Evolutionary conservation across 1,140 invertebrate genomes (phyloP).

Genomic region (Hypsibius dujardini): DNA sequence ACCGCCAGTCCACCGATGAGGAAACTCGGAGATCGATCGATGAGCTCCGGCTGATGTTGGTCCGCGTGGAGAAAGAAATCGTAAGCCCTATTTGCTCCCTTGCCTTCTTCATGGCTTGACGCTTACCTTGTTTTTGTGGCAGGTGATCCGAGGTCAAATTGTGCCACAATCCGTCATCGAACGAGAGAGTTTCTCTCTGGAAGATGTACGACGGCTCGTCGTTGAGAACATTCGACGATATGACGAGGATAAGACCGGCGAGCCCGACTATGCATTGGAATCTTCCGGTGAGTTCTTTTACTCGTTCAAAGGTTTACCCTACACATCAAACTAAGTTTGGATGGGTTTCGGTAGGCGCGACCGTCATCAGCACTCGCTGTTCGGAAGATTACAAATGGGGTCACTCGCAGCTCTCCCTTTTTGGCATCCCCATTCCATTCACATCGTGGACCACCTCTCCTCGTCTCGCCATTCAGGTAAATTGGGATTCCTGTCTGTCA

Average conservation of each 20-base stretch:
- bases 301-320: too few relatives aligned
- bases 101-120: constrained; percentile 18
- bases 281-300: constrained; percentile 33
- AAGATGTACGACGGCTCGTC: constrained; percentile 23
- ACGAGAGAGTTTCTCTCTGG: constrained; percentile 6
- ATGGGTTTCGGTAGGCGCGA: constrained; percentile 49
- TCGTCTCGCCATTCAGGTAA: constrained; percentile 62
- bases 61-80: constrained; percentile 30
- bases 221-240: constrained; percentile 32
- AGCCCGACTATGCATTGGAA: constrained; percentile 37
- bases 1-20: constrained; percentile 30
- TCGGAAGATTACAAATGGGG: constrained; percentile 70
- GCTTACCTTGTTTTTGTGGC: constrained; percentile 21
- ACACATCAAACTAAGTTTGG: too few relatives aligned
- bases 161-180: background rate
- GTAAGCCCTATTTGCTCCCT: too few relatives aligned
- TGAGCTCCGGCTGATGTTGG: constrained; percentile 56
- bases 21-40: constrained; percentile 51
- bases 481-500: constrained; percentile 21
- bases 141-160: background rate
- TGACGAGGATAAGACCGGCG: constrained; percentile 36
- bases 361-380: constrained; percentile 73
- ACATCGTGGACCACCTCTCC: constrained; percentile 72
- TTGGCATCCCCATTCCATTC: constrained; percentile 62
- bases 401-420: constrained; percentile 58